These are phyloP conservation scores for Cynopterus sphinx DNA, from an alignment of 2,797 vertebrate genomes.

Conservation along the genomic window DNA sequence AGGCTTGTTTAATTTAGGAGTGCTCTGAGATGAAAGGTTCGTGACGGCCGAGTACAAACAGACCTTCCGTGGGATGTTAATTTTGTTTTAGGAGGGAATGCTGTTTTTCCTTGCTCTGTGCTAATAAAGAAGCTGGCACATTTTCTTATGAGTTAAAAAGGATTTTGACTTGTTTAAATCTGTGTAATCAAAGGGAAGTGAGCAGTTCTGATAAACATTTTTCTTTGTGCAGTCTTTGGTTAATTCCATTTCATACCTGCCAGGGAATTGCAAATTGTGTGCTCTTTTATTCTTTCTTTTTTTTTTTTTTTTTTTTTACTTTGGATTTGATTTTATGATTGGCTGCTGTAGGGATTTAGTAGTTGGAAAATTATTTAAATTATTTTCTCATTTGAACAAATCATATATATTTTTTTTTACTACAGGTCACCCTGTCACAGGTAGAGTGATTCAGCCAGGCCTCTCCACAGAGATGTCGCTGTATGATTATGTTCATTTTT, in stretches of 20 bases:
- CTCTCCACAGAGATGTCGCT: background rate
- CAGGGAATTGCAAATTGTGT: background rate
- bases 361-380: constrained; percentile 25
- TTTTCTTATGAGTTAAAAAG: constrained; percentile 56
- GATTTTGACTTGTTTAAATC: constrained; percentile 64
- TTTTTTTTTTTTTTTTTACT: background rate
- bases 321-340: constrained; percentile 47
- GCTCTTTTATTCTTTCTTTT: constrained; percentile 56
- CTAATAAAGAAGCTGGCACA: constrained; percentile 66
- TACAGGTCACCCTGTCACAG: background rate
- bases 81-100: constrained; percentile 58
- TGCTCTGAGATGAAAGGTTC: constrained; percentile 53
- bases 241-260: constrained; percentile 29
- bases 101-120: constrained; percentile 55
- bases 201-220: constrained; percentile 61
- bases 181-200: constrained; percentile 29
- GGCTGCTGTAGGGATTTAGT: constrained; percentile 1
- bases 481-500: background rate
- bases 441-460: background rate
- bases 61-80: constrained; percentile 54
- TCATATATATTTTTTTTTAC: constrained; percentile 3
- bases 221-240: constrained; percentile 25
- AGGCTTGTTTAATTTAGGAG: constrained; percentile 62
- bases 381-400: constrained; percentile 38
- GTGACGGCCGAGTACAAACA: constrained; percentile 64